Evolutionary conservation across 2,113 vertebrate genomes (phyloP).

Genomic region (Anguilla rostrata): DNA sequence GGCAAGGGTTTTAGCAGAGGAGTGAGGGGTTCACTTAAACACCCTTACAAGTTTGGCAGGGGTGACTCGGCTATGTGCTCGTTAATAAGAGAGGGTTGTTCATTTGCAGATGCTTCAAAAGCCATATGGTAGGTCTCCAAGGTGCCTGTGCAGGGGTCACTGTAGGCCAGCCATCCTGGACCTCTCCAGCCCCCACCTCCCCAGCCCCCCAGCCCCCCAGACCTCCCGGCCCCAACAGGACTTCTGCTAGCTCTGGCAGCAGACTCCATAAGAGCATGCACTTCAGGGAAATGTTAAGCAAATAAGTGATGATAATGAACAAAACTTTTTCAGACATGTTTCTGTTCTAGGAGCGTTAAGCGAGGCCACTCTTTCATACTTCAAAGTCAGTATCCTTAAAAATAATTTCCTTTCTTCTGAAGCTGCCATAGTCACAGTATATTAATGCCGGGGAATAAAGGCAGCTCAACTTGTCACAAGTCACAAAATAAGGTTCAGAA

Average conservation of each 20-base stretch:
- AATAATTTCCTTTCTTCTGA: neutral
- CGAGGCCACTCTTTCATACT: no score
- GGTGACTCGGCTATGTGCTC: conserved; percentile 11
- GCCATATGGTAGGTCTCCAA: conserved; percentile 29
- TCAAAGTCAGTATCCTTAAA: neutral
- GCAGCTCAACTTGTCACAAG: neutral
- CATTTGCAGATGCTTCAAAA: conserved; percentile 21
- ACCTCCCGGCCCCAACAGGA: no score
- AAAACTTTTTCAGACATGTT: neutral
- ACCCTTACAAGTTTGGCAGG: conserved; percentile 12
- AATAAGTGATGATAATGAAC: neutral
- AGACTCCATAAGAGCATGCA: neutral
- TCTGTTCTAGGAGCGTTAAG: neutral
- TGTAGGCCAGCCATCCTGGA: neutral
- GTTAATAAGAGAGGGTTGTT: conserved; percentile 25
- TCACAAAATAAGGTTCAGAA: neutral
- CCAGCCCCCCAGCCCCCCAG: neutral
- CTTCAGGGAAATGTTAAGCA: neutral
- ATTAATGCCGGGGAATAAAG: neutral
- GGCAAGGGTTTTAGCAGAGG: neutral
- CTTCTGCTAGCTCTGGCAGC: neutral
- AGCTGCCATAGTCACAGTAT: neutral
- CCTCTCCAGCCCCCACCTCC: neutral
- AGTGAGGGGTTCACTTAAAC: conserved; percentile 2
- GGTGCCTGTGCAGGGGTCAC: conserved; percentile 11